Percentiles rank a stretch among this genome's conserved stretches.
Conservation (phyloP, 2,888 invertebrate species). For the Agrenia bidenticulata region DNA sequence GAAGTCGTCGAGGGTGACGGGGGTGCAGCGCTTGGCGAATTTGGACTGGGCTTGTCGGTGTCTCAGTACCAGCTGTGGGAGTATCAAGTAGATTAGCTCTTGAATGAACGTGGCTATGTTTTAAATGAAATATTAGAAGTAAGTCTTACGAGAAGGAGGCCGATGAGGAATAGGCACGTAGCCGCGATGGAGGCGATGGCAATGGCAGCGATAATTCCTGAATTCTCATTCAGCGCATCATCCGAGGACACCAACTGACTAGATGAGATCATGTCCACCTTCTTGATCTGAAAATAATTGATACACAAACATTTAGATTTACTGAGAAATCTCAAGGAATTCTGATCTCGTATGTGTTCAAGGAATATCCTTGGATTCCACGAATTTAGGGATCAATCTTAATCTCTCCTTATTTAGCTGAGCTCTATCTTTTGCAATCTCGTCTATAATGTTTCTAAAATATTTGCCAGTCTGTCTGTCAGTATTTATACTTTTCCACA, state of each 20-base stretch:
- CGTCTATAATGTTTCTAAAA: no score
- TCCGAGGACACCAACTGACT: conserved; percentile 36
- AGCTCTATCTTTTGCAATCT: no score
- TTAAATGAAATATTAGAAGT: conserved; percentile 53
- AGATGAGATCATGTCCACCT: conserved; percentile 51
- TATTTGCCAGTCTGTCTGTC: no score
- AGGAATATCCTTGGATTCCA: no score
- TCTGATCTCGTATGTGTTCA: no score
- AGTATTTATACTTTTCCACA: no score
- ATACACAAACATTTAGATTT: not conserved
- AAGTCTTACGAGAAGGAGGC: conserved; percentile 68
- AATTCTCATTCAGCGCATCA: conserved; percentile 54
- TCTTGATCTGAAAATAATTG: conserved; percentile 38
- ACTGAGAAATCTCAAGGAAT: no score
- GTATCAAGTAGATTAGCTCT: not conserved
- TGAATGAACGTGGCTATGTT: not conserved
- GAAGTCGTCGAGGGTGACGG: conserved; percentile 84
- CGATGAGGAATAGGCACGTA: conserved; percentile 72
- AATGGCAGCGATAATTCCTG: conserved; percentile 75
- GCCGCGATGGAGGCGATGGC: conserved; percentile 79
- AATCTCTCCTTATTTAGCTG: no score
- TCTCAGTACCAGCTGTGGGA: conserved; percentile 70
- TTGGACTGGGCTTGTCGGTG: conserved; percentile 77
- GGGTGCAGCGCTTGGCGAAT: conserved; percentile 83
- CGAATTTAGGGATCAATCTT: no score